These are phyloP conservation scores for Suricata suricatta DNA, from an alignment of 2,113 vertebrate species.

Conservation along the genomic window DNA sequence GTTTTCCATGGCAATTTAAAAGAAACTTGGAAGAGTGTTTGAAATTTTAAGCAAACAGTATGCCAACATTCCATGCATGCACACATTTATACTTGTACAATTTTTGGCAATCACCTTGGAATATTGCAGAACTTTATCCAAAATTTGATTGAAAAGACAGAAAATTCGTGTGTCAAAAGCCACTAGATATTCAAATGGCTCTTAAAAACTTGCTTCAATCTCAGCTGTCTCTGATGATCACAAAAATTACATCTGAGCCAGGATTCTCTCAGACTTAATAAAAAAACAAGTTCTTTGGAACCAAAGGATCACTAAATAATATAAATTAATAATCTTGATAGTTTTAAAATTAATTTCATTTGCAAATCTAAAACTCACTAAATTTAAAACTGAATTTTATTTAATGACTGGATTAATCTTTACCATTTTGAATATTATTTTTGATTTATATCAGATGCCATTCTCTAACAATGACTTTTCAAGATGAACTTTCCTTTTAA, in stretches of 20 bases:
- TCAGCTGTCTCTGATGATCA: background rate
- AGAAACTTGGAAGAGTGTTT: background rate
- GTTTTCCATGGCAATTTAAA: background rate
- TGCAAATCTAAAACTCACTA: background rate
- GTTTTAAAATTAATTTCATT: background rate
- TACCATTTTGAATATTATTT: background rate
- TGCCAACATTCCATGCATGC: background rate
- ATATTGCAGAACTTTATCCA: background rate
- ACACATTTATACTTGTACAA: background rate
- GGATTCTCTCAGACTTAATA: background rate
- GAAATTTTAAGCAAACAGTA: background rate
- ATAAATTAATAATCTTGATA: background rate
- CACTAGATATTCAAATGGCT: background rate
- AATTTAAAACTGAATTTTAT: background rate
- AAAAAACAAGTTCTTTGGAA: background rate
- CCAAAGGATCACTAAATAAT: background rate
- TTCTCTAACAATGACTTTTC: conserved; percentile 27
- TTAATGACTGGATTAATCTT: background rate
- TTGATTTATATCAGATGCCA: conserved; percentile 30
- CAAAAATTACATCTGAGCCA: background rate
- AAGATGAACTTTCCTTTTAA: conserved; percentile 53
- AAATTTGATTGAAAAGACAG: conserved; percentile 16
- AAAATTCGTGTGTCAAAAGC: background rate
- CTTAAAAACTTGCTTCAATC: background rate
- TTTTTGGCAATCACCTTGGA: background rate